Percentiles rank a stretch among this genome's conserved stretches.
Evolutionary conservation across 2,797 vertebrate species (phyloP).

Genomic region (Podarcis siculus): DNA sequence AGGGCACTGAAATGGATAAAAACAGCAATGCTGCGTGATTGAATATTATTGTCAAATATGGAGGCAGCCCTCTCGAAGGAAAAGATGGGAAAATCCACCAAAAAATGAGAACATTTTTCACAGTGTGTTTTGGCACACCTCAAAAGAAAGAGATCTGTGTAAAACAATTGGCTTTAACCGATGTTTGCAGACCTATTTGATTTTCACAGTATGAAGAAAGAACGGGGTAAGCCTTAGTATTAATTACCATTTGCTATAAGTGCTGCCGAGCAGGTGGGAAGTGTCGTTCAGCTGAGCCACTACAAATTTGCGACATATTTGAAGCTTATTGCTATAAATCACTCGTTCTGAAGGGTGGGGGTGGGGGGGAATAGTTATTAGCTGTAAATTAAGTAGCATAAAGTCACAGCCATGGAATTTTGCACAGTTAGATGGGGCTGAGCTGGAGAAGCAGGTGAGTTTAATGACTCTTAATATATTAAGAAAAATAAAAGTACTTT

Average conservation of each 20-base stretch:
- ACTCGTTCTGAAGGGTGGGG: background rate
- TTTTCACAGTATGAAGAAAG: slow-evolving; percentile 35
- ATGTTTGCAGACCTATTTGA: slow-evolving; percentile 61
- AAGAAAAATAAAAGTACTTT: background rate
- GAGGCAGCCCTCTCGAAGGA: background rate
- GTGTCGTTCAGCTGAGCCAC: slow-evolving; percentile 24
- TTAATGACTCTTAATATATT: background rate
- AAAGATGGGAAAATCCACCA: background rate
- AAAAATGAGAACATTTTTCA: background rate
- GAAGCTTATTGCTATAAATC: slow-evolving; percentile 52
- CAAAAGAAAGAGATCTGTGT: background rate
- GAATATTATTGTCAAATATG: background rate
- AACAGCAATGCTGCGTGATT: background rate
- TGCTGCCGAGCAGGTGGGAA: slow-evolving; percentile 40
- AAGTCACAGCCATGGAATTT: background rate
- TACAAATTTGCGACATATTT: slow-evolving; percentile 36
- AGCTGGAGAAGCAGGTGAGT: background rate
- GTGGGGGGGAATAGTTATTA: background rate
- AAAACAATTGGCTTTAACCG: slow-evolving; percentile 41
- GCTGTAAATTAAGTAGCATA: slow-evolving; percentile 1
- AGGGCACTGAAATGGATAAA: background rate
- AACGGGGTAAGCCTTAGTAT: slow-evolving; percentile 40
- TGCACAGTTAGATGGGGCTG: background rate
- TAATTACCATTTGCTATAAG: slow-evolving; percentile 35
- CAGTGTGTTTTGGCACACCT: background rate